Evolutionary conservation across 1,140 invertebrate genomes (phyloP).

Genomic region (Bombus consobrinus): DNA sequence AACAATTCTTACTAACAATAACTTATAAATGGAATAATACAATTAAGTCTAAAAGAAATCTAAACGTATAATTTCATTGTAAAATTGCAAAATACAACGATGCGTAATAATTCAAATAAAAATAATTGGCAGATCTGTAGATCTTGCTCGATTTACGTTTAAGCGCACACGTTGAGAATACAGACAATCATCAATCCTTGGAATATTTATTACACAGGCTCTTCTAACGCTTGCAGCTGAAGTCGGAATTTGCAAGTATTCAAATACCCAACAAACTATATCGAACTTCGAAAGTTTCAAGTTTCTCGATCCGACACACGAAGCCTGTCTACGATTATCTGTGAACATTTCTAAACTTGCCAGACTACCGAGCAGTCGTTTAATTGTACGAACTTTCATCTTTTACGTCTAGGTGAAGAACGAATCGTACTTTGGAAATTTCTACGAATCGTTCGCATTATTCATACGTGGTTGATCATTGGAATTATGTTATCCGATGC

Average conservation of each 20-base stretch:
- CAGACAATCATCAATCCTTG: background rate
- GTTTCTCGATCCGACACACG: background rate
- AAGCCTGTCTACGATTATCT: background rate
- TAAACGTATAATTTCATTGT: too few relatives aligned
- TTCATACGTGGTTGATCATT: background rate
- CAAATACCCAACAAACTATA: conserved; percentile 13
- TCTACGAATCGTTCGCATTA: background rate
- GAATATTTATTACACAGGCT: background rate
- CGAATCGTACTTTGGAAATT: background rate
- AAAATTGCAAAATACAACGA: background rate
- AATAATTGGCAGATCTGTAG: background rate
- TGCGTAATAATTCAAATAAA: background rate
- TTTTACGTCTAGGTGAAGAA: too few relatives aligned
- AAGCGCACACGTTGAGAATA: fast-evolving
- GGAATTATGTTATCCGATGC: background rate
- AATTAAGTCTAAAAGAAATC: too few relatives aligned
- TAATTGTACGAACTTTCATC: background rate
- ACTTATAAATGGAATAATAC: too few relatives aligned
- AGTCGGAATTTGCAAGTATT: background rate
- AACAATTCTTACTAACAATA: background rate
- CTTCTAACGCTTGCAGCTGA: background rate
- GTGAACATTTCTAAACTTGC: background rate
- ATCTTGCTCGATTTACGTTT: background rate
- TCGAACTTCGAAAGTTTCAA: conserved; percentile 14
- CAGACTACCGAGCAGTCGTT: background rate